Percentiles rank a stretch among this genome's conserved stretches.
Conservation (phyloP, 2,888 invertebrate species). For the Plebejus melissa region DNA sequence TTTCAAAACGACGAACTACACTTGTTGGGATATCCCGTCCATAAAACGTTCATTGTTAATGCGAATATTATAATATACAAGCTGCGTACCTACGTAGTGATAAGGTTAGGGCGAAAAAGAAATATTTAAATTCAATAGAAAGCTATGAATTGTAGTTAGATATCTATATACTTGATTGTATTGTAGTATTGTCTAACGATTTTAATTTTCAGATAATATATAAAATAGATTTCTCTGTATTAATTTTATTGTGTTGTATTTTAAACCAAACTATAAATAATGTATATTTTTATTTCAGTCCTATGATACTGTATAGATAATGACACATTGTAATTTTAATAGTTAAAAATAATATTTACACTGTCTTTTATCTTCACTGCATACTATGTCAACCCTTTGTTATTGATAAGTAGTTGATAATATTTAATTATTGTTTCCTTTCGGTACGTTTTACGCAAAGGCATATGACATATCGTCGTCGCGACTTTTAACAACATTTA, state of each 20-base stretch:
- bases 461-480: background rate
- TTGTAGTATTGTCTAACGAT: background rate
- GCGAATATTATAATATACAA: background rate
- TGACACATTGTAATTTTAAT: background rate
- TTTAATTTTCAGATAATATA: background rate
- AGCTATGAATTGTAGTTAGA: background rate
- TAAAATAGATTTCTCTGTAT: background rate
- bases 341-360: background rate
- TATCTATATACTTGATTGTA: background rate
- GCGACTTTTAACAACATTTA: background rate
- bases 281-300: background rate
- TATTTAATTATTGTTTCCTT: background rate
- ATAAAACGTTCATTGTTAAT: conserved; percentile 27
- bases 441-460: background rate
- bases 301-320: background rate
- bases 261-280: background rate
- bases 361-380: background rate
- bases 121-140: background rate
- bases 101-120: background rate
- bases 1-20: conserved; percentile 32
- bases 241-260: background rate
- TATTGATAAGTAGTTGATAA: too few species aligned
- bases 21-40: conserved; percentile 44
- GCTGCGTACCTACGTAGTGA: background rate
- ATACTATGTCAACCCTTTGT: background rate